phyloP scores from a whole-genome alignment of 2,888 invertebrate species.

The Augiades crinisus region DNA sequence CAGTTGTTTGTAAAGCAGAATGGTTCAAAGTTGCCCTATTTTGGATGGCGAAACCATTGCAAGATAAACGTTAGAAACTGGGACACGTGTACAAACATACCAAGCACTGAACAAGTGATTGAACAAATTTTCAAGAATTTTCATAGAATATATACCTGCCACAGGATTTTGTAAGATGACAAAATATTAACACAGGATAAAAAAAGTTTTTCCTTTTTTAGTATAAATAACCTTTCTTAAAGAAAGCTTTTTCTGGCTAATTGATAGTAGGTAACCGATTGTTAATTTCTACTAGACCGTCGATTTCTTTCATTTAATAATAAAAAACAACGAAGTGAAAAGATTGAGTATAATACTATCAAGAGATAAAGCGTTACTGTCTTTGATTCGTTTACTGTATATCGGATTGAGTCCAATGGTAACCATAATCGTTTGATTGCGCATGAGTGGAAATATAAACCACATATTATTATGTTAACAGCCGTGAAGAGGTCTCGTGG shows the following conservation, averaged over 20 bases:
- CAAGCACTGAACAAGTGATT: constrained; percentile 29
- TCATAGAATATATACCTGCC: no score
- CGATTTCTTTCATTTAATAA: no score
- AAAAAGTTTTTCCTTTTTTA: no score
- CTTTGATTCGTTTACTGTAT: constrained; percentile 25
- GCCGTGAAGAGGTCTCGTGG: constrained; percentile 11
- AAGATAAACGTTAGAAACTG: constrained; percentile 47
- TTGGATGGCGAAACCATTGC: constrained; percentile 41
- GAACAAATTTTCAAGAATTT: background rate
- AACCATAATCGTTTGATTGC: background rate
- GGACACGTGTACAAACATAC: constrained; percentile 50
- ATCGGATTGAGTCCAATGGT: background rate
- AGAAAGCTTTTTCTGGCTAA: no score
- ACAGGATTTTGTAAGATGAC: no score
- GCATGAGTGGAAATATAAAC: constrained; percentile 2
- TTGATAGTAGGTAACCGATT: no score
- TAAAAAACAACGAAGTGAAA: background rate
- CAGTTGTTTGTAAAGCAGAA: constrained; percentile 18
- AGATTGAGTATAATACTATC: background rate
- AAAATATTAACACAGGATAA: no score
- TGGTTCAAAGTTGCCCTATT: constrained; percentile 55
- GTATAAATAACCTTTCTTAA: no score
- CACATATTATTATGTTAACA: constrained; percentile 4
- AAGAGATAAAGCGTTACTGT: background rate
- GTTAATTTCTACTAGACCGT: no score